Percentiles rank a stretch among this genome's conserved stretches.
Evolutionary conservation across 2,888 invertebrate genomes (phyloP).

Genomic region (Acleris laterana): DNA sequence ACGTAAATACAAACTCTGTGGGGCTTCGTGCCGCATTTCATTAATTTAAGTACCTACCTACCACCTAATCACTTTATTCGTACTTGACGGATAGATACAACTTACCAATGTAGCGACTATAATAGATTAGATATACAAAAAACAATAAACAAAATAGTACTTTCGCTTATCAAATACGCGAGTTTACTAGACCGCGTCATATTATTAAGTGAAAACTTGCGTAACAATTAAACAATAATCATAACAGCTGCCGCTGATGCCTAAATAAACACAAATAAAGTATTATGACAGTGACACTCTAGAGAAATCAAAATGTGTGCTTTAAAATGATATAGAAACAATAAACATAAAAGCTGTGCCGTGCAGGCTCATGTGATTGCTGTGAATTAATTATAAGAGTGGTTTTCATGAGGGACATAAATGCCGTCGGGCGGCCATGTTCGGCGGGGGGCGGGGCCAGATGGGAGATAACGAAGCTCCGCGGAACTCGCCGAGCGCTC

Average conservation of each 20-base stretch:
- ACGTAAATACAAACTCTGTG: not conserved
- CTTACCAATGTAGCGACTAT: not conserved
- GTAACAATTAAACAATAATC: slow-evolving; percentile 63
- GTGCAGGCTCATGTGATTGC: slow-evolving; percentile 75
- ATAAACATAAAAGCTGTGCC: slow-evolving; percentile 80
- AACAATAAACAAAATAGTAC: slow-evolving; percentile 12
- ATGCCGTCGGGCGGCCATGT: slow-evolving; percentile 49
- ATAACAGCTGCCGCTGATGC: slow-evolving; percentile 56
- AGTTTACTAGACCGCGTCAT: slow-evolving; percentile 49
- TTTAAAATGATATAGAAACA: slow-evolving; percentile 81
- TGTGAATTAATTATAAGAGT: slow-evolving; percentile 82
- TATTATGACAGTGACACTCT: slow-evolving; percentile 76
- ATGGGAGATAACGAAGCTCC: slow-evolving; percentile 75
- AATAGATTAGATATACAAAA: not conserved
- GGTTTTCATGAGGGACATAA: slow-evolving; percentile 80
- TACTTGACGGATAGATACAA: too few relatives aligned
- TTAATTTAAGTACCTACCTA: not conserved
- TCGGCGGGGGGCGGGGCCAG: slow-evolving; percentile 49
- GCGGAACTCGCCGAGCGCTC: slow-evolving; percentile 42
- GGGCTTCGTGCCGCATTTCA: not conserved
- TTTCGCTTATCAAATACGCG: slow-evolving; percentile 3
- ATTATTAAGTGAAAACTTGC: slow-evolving; percentile 70
- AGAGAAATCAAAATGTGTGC: slow-evolving; percentile 80
- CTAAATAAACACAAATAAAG: slow-evolving; percentile 66
- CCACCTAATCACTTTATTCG: too few relatives aligned